Conservation (phyloP, 2,888 invertebrate species). For the Phortica magna region DNA sequence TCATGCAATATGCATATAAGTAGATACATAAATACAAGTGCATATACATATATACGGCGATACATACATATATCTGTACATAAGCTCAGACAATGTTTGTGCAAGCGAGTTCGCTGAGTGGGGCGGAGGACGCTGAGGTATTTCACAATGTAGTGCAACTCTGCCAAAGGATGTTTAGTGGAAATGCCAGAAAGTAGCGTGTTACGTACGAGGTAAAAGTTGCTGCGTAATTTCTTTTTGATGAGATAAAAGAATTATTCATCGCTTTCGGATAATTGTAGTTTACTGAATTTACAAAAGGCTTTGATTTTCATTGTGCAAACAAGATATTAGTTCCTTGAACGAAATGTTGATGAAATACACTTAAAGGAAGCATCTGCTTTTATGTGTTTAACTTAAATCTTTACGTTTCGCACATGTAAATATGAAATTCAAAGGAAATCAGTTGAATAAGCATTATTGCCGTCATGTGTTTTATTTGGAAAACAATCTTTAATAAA, state of each 20-base stretch:
- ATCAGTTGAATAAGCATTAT: too few relatives aligned
- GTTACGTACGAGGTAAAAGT: not conserved
- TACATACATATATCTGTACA: not conserved
- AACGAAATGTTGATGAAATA: too few relatives aligned
- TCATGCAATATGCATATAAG: not conserved
- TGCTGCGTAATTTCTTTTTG: not conserved
- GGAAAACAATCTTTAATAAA: too few relatives aligned
- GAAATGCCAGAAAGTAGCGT: not conserved
- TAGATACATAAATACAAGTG: not conserved
- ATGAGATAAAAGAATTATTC: constrained; percentile 63
- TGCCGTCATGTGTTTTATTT: too few relatives aligned
- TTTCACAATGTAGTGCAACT: constrained; percentile 13
- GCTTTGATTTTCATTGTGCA: too few relatives aligned
- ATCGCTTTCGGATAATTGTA: constrained; percentile 52
- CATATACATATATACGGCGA: not conserved
- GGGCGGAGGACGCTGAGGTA: not conserved
- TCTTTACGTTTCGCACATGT: too few relatives aligned
- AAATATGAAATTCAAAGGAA: too few relatives aligned
- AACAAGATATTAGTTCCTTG: too few relatives aligned
- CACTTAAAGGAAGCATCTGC: too few relatives aligned
- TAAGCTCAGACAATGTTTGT: not conserved
- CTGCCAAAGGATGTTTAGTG: not conserved
- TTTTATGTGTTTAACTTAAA: too few relatives aligned
- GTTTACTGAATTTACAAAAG: too few relatives aligned
- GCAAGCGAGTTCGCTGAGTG: not conserved